These are phyloP conservation scores for Sturnira hondurensis DNA, from an alignment of 2,113 vertebrate genomes.

Conservation along the genomic window DNA sequence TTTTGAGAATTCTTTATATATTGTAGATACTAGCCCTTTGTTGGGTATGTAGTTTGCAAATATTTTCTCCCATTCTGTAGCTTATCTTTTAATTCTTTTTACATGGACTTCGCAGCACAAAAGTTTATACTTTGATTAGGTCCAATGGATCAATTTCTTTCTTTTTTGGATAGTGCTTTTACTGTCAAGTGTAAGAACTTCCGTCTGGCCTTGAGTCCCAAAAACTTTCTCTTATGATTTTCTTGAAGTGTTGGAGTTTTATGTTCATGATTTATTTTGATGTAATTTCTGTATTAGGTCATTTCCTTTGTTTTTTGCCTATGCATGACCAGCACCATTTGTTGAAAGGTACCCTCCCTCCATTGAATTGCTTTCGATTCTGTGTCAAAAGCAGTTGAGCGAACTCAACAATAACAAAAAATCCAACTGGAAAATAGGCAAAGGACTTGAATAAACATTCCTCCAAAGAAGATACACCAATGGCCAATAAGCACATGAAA, in stretches of 20 bases:
- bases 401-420: not conserved
- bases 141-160: not conserved
- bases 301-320: not conserved
- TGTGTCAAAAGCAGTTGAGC: not conserved
- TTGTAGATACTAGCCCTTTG: not conserved
- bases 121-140: not conserved
- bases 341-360: not conserved
- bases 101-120: not conserved
- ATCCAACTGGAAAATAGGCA: not conserved
- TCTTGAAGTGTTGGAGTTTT: not conserved
- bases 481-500: not conserved
- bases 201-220: not conserved
- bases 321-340: not conserved
- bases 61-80: not conserved
- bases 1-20: slow-evolving; percentile 6
- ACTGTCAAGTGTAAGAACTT: not conserved
- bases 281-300: not conserved
- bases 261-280: not conserved
- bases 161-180: not conserved
- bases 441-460: not conserved
- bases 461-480: not conserved
- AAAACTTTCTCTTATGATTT: not conserved
- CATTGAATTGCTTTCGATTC: not conserved
- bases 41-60: not conserved
- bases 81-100: not conserved